Percentiles rank a stretch among this genome's conserved stretches.
These are phyloP conservation scores for Octonoba sinensis DNA, from an alignment of 2,888 invertebrate species.

Conservation along the genomic window DNA sequence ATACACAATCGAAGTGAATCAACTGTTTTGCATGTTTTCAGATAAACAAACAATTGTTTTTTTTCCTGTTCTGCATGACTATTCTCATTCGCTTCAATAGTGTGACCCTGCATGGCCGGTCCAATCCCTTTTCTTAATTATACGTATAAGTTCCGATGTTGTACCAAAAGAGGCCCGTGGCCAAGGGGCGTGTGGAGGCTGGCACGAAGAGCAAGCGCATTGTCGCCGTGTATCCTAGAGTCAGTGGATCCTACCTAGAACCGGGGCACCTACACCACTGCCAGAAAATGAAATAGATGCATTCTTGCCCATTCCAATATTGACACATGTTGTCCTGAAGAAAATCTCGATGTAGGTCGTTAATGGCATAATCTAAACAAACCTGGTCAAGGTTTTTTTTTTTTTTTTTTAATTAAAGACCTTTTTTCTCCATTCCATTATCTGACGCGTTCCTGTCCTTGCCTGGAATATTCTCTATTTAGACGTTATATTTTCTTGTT, in stretches of 20 bases:
- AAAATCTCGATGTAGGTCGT: not conserved
- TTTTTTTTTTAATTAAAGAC: not conserved
- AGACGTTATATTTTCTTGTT: too few species aligned
- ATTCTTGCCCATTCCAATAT: not conserved
- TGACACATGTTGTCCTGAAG: not conserved
- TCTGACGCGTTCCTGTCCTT: too few species aligned
- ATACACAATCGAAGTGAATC: too few species aligned
- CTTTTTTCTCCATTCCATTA: too few species aligned
- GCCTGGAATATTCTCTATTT: too few species aligned
- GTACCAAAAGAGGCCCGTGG: slow-evolving; percentile 57
- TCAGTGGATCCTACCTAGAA: slow-evolving; percentile 60
- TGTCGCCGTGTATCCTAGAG: slow-evolving; percentile 44
- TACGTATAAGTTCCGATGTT: slow-evolving; percentile 47
- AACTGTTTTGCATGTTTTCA: too few species aligned
- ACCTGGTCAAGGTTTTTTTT: not conserved
- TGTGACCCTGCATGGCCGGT: slow-evolving; percentile 8
- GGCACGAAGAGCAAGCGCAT: slow-evolving; percentile 63
- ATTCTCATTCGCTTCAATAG: slow-evolving; percentile 12
- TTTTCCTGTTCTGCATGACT: slow-evolving; percentile 4
- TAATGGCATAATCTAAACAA: not conserved
- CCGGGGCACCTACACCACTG: slow-evolving; percentile 43
- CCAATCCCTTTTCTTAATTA: slow-evolving; percentile 6
- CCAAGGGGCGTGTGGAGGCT: slow-evolving; percentile 61
- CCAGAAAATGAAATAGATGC: slow-evolving; percentile 3
- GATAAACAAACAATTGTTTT: not conserved